These are phyloP conservation scores for Drosophila rellima DNA, from an alignment of 2,888 invertebrate species.

Conservation along the genomic window DNA sequence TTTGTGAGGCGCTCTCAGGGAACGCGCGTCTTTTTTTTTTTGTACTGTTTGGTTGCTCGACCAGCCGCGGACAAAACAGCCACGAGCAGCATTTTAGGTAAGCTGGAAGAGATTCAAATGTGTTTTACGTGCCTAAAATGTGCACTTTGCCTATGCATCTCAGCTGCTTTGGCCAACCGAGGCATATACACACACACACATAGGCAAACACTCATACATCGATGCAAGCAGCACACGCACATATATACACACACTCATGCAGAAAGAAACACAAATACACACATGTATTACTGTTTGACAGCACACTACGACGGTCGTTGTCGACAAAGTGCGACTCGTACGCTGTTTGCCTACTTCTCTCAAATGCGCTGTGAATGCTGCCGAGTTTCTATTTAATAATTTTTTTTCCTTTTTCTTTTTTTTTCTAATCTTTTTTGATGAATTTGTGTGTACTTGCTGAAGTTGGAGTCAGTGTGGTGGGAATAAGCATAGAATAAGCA, in stretches of 20 bases:
- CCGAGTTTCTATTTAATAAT: constrained; percentile 68
- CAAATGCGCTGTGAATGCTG: constrained; percentile 50
- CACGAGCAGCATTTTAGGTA: constrained; percentile 47
- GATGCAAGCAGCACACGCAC: constrained; percentile 17
- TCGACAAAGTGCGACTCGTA: constrained; percentile 63
- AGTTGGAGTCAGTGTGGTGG: not conserved
- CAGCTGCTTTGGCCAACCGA: constrained; percentile 72
- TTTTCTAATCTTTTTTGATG: constrained; percentile 10
- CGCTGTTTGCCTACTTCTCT: constrained; percentile 51
- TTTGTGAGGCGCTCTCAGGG: constrained; percentile 36
- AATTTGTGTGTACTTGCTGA: constrained; percentile 19
- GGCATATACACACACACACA: constrained; percentile 33
- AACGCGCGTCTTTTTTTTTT: constrained; percentile 35
- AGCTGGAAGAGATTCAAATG: constrained; percentile 25
- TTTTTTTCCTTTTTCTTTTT: constrained; percentile 25
- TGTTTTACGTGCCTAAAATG: constrained; percentile 37
- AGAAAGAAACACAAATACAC: constrained; percentile 4
- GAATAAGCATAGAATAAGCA: not conserved
- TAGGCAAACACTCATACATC: constrained; percentile 15
- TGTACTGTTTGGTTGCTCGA: constrained; percentile 16
- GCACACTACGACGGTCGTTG: constrained; percentile 64
- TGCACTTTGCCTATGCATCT: constrained; percentile 64
- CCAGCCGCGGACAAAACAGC: constrained; percentile 10
- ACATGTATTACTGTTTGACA: constrained; percentile 57
- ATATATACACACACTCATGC: constrained; percentile 33